Base-by-base conservation (phyloP, 2,113 vertebrate species). In the Archilochus colubris region DNA sequence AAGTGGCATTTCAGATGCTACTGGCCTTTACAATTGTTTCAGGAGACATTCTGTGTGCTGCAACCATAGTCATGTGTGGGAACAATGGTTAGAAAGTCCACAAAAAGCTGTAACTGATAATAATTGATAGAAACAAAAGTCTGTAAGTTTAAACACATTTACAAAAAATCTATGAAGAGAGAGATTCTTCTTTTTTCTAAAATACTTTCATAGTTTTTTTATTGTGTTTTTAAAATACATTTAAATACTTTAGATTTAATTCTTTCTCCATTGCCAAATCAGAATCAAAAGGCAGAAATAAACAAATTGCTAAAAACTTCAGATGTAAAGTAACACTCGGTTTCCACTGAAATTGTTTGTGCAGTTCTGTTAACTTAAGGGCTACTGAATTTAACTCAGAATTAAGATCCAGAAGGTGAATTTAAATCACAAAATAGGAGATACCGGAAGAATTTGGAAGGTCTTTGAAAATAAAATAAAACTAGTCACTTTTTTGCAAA, bases 21-120 rank as follows among this genome's bases (percentile, higher is more conserved):
- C 31, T 94, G 93, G 94, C 75, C 81, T 86, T 93, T 88, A 48
- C n/a, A 81, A 79, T 28, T 85, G 28, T 79, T 95, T 63, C 38
- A 88, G 33, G 21, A 80, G 38, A 16, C 27, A 61, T 88, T 87
- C 59, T 93, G 25, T 82, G 13, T 40, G 12, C 53, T 74, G 27
- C 40, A 76, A 63, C 17, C 12, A 67, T 21, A 91, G 17, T 3
- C 54, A 72, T 0, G 0, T 44, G 10, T 59, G 18, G 9, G 23
- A 92, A 12, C 5, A n/a, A 33, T 6, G n/a, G 27, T 43, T 40
- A 69, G 24, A 88, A 77, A 93, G 54, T 28, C 30, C 86, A 76
- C 19, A 82, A 67, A 92, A 77, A 88, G 3, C 18, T 21, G 31
- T 38, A 9, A 8, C 13, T 88, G 16, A 6, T 80, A 46, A 69